Percentiles rank a stretch among this genome's conserved stretches.
Evolutionary conservation across 2,797 vertebrate genomes (phyloP).

Genomic region (Lepus townsendii): DNA sequence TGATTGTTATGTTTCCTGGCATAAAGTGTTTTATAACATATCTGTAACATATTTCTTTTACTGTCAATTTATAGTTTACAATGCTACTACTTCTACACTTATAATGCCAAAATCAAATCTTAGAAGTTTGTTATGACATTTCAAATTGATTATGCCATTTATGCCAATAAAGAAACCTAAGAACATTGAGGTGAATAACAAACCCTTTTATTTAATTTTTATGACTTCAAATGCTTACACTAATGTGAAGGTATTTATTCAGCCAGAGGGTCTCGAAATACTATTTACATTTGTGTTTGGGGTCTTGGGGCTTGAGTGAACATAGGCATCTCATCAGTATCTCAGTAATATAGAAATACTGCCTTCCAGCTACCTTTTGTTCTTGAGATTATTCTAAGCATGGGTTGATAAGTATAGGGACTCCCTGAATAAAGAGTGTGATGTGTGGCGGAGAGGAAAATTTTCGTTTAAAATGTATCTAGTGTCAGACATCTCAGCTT

Average conservation of each 20-base stretch:
- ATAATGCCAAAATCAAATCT: slow-evolving; percentile 9
- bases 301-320: neutral
- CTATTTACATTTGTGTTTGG: slow-evolving; percentile 10
- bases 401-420: slow-evolving; percentile 10
- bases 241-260: slow-evolving; percentile 4
- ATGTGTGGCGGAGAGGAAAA: neutral
- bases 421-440: neutral
- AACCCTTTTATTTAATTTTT: neutral
- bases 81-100: neutral
- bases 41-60: slow-evolving; percentile 24
- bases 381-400: slow-evolving; percentile 18
- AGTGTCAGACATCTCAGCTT: slow-evolving; percentile 11
- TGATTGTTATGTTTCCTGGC: slow-evolving; percentile 37
- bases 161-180: slow-evolving; percentile 25
- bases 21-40: slow-evolving; percentile 56
- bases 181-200: neutral
- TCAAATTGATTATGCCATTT: slow-evolving; percentile 40
- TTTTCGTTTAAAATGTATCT: slow-evolving; percentile 15
- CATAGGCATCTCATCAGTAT: neutral
- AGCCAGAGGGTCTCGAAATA: neutral
- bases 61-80: slow-evolving; percentile 37
- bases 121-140: slow-evolving; percentile 31
- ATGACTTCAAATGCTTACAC: slow-evolving; percentile 36
- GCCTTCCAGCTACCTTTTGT: slow-evolving; percentile 33
- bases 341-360: slow-evolving; percentile 53